Base-by-base conservation (phyloP, 2,797 vertebrate genomes). In the Manis javanica region DNA sequence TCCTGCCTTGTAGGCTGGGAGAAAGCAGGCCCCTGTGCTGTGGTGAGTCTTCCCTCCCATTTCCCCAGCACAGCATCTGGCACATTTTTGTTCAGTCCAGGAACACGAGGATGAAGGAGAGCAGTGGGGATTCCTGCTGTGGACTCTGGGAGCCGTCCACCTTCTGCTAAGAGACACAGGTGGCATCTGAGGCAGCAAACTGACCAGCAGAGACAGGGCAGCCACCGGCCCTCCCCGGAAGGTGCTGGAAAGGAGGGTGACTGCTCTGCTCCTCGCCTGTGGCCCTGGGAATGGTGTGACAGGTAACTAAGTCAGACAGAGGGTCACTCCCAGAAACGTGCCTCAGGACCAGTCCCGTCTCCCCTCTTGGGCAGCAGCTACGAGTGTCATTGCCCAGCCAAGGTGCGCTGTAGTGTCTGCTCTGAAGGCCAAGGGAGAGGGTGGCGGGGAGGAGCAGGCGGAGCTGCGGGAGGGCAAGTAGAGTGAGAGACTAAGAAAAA, bases 361-460 rank as follows among this genome's bases (percentile, higher is more conserved):
- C 81, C 57, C 81, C 5, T 90, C 15, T 24, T 37, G 74, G 39
- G 16, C 57, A 69, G 79, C 29, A 46, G 57, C 71, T 59, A 74
- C 18, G 37, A 31, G 39, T 9, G 14, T n/a, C n/a, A 12, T n/a
- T 26, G 24, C 39, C 3, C 8, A 71, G 21, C 9, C 2, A 19
- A 24, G 21, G 7, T 34, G 29, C 51, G 66, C 49, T 72, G 34
- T 29, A 19, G 49, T 91, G 26, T 89, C 23, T 87, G 68, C 89
- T 49, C 24, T 1, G 37, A 29, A 2, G 39, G 46, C 29, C 4
- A 23, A 42, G 83, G 39, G 34, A 31, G 42, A 71, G 64, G 37
- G 49, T 15, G 4, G 16, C 2, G 0, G 7, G 7, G 26, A 69
- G 63, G 23, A 12, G n/a, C 11, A 6, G 16, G 39, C 31, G 34